Base-by-base conservation (phyloP, 2,888 invertebrate genomes). In the Lithophane leautieri region DNA sequence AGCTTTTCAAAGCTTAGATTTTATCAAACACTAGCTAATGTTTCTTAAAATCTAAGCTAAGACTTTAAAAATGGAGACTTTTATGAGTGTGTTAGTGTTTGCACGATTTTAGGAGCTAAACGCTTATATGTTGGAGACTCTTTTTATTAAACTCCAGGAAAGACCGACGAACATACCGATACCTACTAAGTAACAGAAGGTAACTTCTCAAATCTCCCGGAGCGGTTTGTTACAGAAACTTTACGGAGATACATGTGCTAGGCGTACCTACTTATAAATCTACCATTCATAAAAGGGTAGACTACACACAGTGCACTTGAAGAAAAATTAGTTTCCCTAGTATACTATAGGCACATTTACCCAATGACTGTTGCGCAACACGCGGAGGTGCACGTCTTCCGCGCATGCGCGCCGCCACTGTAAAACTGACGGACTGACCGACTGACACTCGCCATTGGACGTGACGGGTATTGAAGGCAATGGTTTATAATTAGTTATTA, bases 321-420 rank as follows among this genome's bases (percentile, higher is more conserved):
- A 44, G 7, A 12, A 3, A 22, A 40, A n/a, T 22, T 12, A 62
- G 52, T 42, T 77, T 70, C 61, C 61, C 52, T 28, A 60, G 40
- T 58, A n/a, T 11, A 47, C 67, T 56, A 78, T 9, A 75, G 58
- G 63, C 77, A 85, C 78, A 73, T 66, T 74, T 79, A 83, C 81
- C 77, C 56, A 81, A n/a, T 67, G 40, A 68, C 47, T 70, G 70
- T 85, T 85, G 68, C 81, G 78, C 56, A 86, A 86, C 47, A 67
- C 60, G 56, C 81, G 87, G 84, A 84, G 77, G 78, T 73, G 76
- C 76, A 62, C 52, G 62, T 47, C 67, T 86, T 86, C 85, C 83
- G 85, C 69, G 69, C 82, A 77, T 65, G 83, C 71, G 70, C 76
- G 11, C 44, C 16, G 52, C 42, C 16, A 16, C 7, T 44, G 34